phyloP scores from a whole-genome alignment of 2,797 vertebrate species.

The Perodicticus potto region DNA sequence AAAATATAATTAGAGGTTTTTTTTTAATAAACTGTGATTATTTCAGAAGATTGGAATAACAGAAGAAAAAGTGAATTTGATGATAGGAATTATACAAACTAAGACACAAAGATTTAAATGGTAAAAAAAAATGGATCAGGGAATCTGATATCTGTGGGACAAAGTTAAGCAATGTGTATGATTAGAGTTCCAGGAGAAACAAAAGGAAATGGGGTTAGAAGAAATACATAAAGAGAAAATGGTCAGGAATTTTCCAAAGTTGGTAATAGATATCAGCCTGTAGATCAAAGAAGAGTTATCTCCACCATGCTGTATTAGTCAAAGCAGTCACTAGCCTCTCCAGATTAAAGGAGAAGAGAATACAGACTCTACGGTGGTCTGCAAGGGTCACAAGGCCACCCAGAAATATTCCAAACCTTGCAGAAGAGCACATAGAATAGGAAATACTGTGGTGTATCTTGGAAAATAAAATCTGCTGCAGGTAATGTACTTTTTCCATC shows the following conservation, averaged over 20 bases:
- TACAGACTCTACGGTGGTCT: not conserved
- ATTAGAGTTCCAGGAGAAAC: not conserved
- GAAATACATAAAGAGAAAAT: not conserved
- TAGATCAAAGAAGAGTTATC: not conserved
- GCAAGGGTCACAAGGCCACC: not conserved
- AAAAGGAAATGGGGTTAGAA: not conserved
- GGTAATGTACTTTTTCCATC: not conserved
- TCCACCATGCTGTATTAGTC: not conserved
- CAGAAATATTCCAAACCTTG: not conserved
- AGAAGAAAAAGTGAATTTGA: not conserved
- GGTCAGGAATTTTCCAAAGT: not conserved
- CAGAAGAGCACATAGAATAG: not conserved
- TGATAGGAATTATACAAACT: not conserved
- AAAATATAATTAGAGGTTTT: not conserved
- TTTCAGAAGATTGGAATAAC: not conserved
- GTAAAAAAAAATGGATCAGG: not conserved
- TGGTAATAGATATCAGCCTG: not conserved
- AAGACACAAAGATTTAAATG: not conserved
- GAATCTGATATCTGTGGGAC: not conserved
- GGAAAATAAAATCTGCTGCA: slow-evolving; percentile 9
- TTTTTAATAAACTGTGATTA: not conserved
- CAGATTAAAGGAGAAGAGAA: no score
- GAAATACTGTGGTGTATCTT: not conserved
- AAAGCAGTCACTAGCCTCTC: not conserved
- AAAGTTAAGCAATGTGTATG: not conserved